Conservation (phyloP, 2,797 vertebrate species). For the Acipenser oxyrinchus region DNA sequence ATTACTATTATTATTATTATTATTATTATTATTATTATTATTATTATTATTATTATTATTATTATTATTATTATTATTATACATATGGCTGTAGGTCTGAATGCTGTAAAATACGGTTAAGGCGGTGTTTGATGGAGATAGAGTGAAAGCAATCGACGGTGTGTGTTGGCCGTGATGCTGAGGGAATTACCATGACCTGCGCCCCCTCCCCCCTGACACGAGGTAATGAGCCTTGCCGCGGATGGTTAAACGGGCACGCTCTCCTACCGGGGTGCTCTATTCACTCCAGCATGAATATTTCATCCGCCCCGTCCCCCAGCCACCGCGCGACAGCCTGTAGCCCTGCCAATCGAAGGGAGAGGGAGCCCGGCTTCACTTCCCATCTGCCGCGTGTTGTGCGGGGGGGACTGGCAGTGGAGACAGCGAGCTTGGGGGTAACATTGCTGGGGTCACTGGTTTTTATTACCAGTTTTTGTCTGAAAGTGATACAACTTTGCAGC, state of each 20-base stretch:
- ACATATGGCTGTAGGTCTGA: no score
- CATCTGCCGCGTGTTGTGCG: conserved; percentile 62
- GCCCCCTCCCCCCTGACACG: conserved; percentile 42
- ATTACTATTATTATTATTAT: no score
- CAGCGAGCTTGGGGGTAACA: conserved; percentile 52
- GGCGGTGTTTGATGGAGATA: no score
- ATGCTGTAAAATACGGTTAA: no score
- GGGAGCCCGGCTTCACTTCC: conserved; percentile 48
- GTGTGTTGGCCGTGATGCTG: conserved; percentile 42
- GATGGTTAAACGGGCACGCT: conserved; percentile 70
- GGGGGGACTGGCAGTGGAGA: conserved; percentile 38
- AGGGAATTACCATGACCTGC: conserved; percentile 67
- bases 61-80: no score
- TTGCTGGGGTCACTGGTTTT: conserved; percentile 52
- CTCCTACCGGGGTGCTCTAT: conserved; percentile 62
- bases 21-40: no score
- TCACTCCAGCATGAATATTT: conserved; percentile 71
- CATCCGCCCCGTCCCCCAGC: conserved; percentile 58
- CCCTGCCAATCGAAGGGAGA: conserved; percentile 54
- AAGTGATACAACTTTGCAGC: neutral
- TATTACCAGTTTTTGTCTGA: neutral
- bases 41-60: no score
- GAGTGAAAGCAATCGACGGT: conserved; percentile 17
- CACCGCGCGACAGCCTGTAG: conserved; percentile 70
- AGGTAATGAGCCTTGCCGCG: conserved; percentile 64